Evolutionary conservation across 2,797 vertebrate species (phyloP), one percentile per base, ranked within the genome.

Genomic region (Coregonus sp.): DNA sequence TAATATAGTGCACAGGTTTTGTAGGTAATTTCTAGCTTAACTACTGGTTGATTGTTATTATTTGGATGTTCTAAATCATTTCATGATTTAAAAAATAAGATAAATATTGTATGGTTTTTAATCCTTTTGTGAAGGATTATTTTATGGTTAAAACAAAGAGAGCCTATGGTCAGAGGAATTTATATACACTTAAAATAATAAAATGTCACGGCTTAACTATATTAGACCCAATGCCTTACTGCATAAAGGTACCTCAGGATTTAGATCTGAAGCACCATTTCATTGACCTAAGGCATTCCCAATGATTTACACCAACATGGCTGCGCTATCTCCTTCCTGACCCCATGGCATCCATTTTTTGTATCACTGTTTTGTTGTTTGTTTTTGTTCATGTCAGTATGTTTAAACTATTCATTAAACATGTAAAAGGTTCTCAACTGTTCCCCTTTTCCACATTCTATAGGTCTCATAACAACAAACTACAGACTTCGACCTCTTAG

Each of bases 401-500:
- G 83, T 78, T 76, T 82, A 75, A 72, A 50, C 50, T 81, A 71
- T 75, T 81, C 63, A 78, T 78, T 79, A 73, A 71, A 79, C 71
- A 83, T 84, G 78, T 67, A 84, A 95, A 94, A 92, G 91, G 88
- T 94, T 93, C 93, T 97, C 94, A 96, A 94, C 92, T 95, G 90
- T 95, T 89, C 85, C 93, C 92, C 94, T 84, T 93, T 88, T 96
- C 95, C 95, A 87, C 94, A 94, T 91, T 94, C 95, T 95, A 91
- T 96, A 99, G 97, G 97, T 99, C 97, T 95, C 97, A 99, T 96
- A 98, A 97, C 97, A 99, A 99, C 97, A 99, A 97, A 95, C 96
- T 98, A 91, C 97, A 99, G 94, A 96, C 96, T 92, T 97, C 96
- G 93, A 94, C 96, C 94, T 97, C 96, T 94, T 99, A 98, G 94